Conservation (phyloP, 2,888 invertebrate species). For the Lucinisca nassula region DNA sequence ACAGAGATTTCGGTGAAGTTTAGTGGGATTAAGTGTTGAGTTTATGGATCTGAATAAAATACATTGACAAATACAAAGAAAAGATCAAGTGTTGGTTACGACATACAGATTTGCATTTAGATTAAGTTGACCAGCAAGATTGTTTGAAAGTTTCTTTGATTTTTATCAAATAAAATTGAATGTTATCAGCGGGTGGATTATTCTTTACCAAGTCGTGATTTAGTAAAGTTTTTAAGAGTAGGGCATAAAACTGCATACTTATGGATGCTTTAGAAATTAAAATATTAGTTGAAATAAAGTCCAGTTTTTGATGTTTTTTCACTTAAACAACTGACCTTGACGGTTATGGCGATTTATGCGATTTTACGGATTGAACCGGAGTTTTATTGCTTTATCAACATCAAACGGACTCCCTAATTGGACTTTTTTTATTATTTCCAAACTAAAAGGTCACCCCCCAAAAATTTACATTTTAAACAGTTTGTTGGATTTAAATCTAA, state of each 20-base stretch:
- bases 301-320: too few species aligned
- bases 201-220: background rate
- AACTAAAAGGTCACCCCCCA: background rate
- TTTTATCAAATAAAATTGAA: slow-evolving; percentile 1
- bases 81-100: background rate
- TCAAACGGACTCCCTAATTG: background rate
- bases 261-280: too few species aligned
- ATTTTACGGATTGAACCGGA: background rate
- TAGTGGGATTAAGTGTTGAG: background rate
- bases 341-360: background rate
- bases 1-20: background rate
- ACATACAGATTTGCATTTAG: background rate
- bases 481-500: background rate
- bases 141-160: slow-evolving; percentile 1
- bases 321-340: background rate
- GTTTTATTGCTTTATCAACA: background rate
- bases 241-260: too few species aligned
- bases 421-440: background rate
- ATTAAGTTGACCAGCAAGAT: slow-evolving; percentile 1
- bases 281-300: too few species aligned
- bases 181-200: background rate
- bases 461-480: slow-evolving; percentile 10
- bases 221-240: background rate
- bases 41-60: background rate
- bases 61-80: background rate